Evolutionary conservation across 1,140 invertebrate species (phyloP).

Genomic region (Belonocnema kinseyi): DNA sequence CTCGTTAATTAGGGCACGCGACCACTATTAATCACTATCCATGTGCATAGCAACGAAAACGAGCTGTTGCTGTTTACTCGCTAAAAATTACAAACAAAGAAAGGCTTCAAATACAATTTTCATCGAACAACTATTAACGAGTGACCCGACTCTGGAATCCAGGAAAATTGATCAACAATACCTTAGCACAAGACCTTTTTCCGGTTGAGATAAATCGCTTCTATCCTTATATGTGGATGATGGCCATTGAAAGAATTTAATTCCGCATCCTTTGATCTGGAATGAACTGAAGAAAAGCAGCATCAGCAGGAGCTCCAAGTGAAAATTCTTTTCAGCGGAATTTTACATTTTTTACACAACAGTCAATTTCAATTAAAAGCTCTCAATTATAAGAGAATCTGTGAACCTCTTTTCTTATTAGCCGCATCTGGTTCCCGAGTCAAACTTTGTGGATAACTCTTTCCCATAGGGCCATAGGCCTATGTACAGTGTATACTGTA

Average conservation of each 20-base stretch:
- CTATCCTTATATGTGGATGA: constrained; percentile 9
- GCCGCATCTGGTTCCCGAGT: too few species aligned
- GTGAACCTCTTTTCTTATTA: too few species aligned
- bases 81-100: not conserved
- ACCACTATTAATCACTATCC: constrained; percentile 11
- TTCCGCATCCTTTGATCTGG: not conserved
- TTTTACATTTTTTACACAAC: too few species aligned
- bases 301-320: not conserved
- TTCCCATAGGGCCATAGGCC: too few species aligned
- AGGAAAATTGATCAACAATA: not conserved
- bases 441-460: too few species aligned
- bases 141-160: not conserved
- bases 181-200: not conserved
- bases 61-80: not conserved
- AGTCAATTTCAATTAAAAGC: too few species aligned
- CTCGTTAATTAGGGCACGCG: constrained; percentile 26
- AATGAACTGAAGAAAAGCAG: constrained; percentile 14
- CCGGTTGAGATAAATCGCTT: constrained; percentile 8
- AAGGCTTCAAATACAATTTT: not conserved
- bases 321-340: not conserved
- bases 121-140: not conserved
- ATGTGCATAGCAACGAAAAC: constrained; percentile 4
- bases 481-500: too few species aligned
- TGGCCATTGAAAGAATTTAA: constrained; percentile 15
- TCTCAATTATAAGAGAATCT: too few species aligned